Evolutionary conservation across 2,888 invertebrate species (phyloP).

Genomic region (Nomada fabriciana): DNA sequence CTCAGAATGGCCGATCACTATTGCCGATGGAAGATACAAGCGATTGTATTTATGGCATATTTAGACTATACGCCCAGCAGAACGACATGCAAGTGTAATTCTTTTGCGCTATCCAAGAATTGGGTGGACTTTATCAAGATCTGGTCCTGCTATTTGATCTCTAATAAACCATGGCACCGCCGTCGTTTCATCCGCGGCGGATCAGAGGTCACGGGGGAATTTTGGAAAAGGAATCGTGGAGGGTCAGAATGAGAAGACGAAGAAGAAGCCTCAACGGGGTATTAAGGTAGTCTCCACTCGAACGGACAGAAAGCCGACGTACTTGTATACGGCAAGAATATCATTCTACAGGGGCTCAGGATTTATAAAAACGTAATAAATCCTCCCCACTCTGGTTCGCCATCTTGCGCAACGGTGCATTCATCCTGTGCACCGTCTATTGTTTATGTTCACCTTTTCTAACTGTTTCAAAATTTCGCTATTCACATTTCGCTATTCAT

Average conservation of each 20-base stretch:
- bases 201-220: conserved; percentile 47
- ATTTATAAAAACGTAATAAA: conserved; percentile 77
- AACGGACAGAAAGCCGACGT: conserved; percentile 53
- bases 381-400: conserved; percentile 49
- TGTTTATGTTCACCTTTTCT: conserved; percentile 4
- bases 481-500: no score
- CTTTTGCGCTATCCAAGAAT: conserved; percentile 3
- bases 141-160: conserved; percentile 20
- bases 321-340: conserved; percentile 65
- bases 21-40: no score
- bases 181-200: conserved; percentile 34
- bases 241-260: conserved; percentile 28
- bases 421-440: conserved; percentile 9
- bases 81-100: not conserved
- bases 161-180: conserved; percentile 46
- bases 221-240: conserved; percentile 48
- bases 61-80: not conserved
- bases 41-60: not conserved
- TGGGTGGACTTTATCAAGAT: conserved; percentile 28
- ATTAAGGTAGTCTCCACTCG: conserved; percentile 43
- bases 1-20: not conserved
- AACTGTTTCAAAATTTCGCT: not conserved
- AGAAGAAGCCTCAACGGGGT: conserved; percentile 18
- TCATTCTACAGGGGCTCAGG: conserved; percentile 65
- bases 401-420: conserved; percentile 17